These are phyloP conservation scores for Aphelenchoides fujianensis DNA, from an alignment of 1,140 invertebrate species.

Conservation along the genomic window DNA sequence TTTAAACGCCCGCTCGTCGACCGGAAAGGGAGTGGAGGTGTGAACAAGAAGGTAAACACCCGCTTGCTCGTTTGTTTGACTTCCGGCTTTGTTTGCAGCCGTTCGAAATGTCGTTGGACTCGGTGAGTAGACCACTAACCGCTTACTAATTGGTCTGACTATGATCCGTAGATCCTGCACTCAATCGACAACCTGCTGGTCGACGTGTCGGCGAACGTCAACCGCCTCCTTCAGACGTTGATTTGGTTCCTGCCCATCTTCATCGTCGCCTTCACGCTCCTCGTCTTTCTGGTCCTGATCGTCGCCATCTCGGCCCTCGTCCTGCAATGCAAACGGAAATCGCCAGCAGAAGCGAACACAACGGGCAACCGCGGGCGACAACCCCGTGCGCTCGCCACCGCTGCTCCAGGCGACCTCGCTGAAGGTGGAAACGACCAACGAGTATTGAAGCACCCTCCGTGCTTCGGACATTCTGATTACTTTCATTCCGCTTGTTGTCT, in stretches of 20 bases:
- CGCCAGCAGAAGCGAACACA: too few species aligned
- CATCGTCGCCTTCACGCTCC: slow-evolving; percentile 9
- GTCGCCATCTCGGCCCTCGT: slow-evolving; percentile 6
- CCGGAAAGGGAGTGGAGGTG: neutral
- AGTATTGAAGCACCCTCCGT: too few species aligned
- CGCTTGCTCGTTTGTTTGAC: neutral
- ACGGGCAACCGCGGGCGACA: too few species aligned
- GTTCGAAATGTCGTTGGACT: slow-evolving; percentile 21
- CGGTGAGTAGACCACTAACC: slow-evolving; percentile 14
- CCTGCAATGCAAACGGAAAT: slow-evolving; percentile 17
- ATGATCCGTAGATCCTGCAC: slow-evolving; percentile 13
- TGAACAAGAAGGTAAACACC: neutral
- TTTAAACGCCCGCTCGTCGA: neutral
- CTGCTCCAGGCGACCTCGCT: too few species aligned
- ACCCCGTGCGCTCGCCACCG: too few species aligned
- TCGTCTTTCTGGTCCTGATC: neutral
- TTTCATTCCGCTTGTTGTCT: too few species aligned
- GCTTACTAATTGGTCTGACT: neutral
- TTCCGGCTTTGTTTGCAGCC: neutral
- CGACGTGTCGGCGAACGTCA: slow-evolving; percentile 10
- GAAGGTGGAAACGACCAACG: too few species aligned
- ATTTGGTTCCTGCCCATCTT: slow-evolving; percentile 7
- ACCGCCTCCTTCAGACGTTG: slow-evolving; percentile 11
- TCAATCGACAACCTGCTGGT: neutral
- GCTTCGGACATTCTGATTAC: too few species aligned